phyloP scores from a whole-genome alignment of 1,140 invertebrate species.

The Saccostrea cuccullata region DNA sequence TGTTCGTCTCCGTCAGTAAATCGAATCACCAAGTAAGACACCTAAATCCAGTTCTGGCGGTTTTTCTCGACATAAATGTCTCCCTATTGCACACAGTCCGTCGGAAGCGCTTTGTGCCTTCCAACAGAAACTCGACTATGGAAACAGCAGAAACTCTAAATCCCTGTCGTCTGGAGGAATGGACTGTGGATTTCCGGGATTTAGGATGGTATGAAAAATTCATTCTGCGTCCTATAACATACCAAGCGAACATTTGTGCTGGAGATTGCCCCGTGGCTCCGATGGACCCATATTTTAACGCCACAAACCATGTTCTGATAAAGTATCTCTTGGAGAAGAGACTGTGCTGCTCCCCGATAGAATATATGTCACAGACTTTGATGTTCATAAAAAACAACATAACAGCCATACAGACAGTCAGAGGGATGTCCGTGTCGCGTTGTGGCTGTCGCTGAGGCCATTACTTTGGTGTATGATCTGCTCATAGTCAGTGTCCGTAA shows the following conservation, averaged over 20 bases:
- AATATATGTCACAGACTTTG: neutral
- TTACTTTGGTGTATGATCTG: too few relatives aligned
- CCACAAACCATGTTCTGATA: neutral
- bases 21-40: neutral
- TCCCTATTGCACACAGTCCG: neutral
- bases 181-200: neutral
- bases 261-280: neutral
- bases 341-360: neutral
- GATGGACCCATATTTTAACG: neutral
- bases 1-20: neutral
- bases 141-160: neutral
- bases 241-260: neutral
- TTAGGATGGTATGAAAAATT: neutral
- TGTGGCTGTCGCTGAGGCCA: conserved; percentile 4
- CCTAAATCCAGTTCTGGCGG: neutral
- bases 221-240: neutral
- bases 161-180: neutral
- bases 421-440: neutral
- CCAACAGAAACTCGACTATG: neutral
- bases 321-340: neutral
- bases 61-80: neutral
- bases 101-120: neutral
- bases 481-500: too few relatives aligned
- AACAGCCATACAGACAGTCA: neutral
- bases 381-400: neutral